A percentile compares a stretch with the other conserved stretches of the same genome.
Evolutionary conservation across 2,113 vertebrate species (phyloP).

Genomic region (Tupaia chinensis): DNA sequence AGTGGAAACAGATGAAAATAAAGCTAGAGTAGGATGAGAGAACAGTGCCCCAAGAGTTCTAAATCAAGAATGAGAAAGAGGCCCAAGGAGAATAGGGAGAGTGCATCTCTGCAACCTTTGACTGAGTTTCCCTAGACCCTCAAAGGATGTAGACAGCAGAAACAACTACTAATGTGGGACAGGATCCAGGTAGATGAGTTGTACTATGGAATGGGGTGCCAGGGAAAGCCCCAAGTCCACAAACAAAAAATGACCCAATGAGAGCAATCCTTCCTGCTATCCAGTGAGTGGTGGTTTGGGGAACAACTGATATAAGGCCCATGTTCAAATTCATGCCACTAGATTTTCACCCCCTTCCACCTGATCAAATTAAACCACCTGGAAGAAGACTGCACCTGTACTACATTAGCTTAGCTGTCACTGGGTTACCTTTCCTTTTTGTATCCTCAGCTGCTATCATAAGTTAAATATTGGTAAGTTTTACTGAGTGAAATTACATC

Average conservation of each 20-base stretch:
- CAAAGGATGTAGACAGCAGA: neutral
- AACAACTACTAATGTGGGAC: neutral
- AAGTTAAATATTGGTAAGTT: neutral
- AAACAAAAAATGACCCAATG: neutral
- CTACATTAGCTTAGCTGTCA: neutral
- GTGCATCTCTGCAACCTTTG: slow-evolving; percentile 13
- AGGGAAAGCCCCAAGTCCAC: neutral
- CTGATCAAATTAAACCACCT: neutral
- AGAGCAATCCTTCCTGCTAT: neutral
- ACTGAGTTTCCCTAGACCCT: neutral
- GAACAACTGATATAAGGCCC: neutral
- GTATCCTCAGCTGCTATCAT: neutral
- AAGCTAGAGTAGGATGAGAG: slow-evolving; percentile 27
- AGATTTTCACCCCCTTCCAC: neutral
- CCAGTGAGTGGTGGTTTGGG: neutral
- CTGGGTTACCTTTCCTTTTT: neutral
- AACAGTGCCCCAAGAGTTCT: neutral
- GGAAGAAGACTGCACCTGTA: neutral
- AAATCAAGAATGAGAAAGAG: slow-evolving; percentile 55
- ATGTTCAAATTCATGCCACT: neutral
- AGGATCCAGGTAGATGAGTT: neutral
- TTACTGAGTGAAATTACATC: slow-evolving; percentile 22
- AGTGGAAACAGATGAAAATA: neutral
- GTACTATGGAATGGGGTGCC: neutral
- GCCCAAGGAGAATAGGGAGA: neutral